phyloP scores from a whole-genome alignment of 2,888 invertebrate genomes.

The Sphecodes monilicornis region DNA sequence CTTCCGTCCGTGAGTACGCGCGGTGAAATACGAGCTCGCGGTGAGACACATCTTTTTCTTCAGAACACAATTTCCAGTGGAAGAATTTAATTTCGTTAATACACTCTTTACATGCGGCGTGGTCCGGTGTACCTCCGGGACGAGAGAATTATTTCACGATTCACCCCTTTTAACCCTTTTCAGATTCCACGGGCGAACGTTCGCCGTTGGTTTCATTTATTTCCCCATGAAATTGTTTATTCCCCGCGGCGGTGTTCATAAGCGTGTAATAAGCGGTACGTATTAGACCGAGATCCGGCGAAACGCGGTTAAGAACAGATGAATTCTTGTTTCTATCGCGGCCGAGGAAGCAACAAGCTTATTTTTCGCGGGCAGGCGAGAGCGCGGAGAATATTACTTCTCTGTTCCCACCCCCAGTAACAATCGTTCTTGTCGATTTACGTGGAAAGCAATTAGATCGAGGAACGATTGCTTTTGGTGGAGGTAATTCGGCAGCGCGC shows the following conservation, averaged over 20 bases:
- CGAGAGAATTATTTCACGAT: slow-evolving; percentile 14
- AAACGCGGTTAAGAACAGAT: slow-evolving; percentile 21
- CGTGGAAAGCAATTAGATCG: slow-evolving; percentile 5
- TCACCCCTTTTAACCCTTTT: slow-evolving; percentile 29
- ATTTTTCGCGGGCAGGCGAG: slow-evolving; percentile 29
- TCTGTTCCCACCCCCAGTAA: neutral
- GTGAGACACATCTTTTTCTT: slow-evolving; percentile 31
- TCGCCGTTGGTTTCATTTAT: slow-evolving; percentile 26
- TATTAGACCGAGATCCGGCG: neutral
- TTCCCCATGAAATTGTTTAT: slow-evolving; percentile 45
- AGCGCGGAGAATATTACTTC: neutral
- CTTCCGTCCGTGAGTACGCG: neutral
- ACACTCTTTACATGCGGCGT: slow-evolving; percentile 22
- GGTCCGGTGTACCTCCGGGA: neutral
- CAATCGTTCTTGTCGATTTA: neutral
- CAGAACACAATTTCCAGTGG: slow-evolving; percentile 31
- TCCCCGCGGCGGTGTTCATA: slow-evolving; percentile 32
- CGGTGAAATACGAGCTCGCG: slow-evolving; percentile 24
- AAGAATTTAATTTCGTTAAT: slow-evolving; percentile 51
- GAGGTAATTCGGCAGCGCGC: neutral
- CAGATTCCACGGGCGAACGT: slow-evolving; percentile 26
- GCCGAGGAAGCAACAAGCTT: slow-evolving; percentile 41
- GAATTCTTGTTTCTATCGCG: slow-evolving; percentile 46
- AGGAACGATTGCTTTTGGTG: slow-evolving; percentile 8
- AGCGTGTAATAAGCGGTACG: slow-evolving; percentile 24